Evolutionary conservation across 2,888 invertebrate species (phyloP).

Genomic region (Lepidocyrtoides sp.): DNA sequence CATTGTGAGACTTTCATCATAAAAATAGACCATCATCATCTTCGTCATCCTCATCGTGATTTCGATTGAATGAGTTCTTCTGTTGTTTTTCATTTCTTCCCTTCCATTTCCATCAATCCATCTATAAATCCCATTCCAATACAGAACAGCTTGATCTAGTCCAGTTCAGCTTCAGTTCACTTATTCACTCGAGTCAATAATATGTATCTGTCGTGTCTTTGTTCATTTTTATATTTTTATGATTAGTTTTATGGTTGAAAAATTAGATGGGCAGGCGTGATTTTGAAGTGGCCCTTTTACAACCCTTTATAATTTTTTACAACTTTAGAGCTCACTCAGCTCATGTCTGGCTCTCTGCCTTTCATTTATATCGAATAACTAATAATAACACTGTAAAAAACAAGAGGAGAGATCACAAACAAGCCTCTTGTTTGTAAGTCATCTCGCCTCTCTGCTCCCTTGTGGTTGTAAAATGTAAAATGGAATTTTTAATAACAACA

Average conservation of each 20-base stretch:
- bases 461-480: constrained; percentile 44
- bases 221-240: constrained; percentile 17
- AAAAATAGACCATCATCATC: constrained; percentile 62
- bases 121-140: constrained; percentile 52
- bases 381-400: constrained; percentile 30
- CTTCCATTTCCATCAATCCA: constrained; percentile 27
- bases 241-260: constrained; percentile 46
- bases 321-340: constrained; percentile 27
- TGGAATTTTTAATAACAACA: constrained; percentile 62
- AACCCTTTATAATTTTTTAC: constrained; percentile 67
- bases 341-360: neutral
- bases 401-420: constrained; percentile 21
- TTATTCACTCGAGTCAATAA: constrained; percentile 15
- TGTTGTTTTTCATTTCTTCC: constrained; percentile 16
- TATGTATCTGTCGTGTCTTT: neutral
- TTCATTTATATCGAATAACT: constrained; percentile 16
- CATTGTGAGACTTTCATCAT: constrained; percentile 44
- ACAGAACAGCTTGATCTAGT: constrained; percentile 50
- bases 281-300: constrained; percentile 72
- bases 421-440: constrained; percentile 38
- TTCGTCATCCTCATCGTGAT: constrained; percentile 15
- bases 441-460: constrained; percentile 16
- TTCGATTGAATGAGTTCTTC: neutral
- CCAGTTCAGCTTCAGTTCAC: constrained; percentile 30
- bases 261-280: constrained; percentile 73